Evolutionary conservation across 2,797 vertebrate species (phyloP).

Genomic region (Sebastes itinus): DNA sequence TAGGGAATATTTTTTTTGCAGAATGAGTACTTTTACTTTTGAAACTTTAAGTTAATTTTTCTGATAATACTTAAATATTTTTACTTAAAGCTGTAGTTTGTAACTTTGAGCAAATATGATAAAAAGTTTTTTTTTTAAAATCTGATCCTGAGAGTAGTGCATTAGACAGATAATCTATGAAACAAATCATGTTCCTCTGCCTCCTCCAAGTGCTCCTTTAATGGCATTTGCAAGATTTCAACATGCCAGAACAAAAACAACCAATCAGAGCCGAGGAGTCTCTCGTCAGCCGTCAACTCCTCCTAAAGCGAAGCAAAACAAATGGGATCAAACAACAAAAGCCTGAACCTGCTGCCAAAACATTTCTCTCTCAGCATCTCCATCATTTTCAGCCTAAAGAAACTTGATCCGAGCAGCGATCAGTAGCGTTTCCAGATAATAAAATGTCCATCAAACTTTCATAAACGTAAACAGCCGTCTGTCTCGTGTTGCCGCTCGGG

Average conservation of each 20-base stretch:
- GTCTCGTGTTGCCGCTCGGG: not conserved
- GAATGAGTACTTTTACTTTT: not conserved
- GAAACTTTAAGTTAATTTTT: not conserved
- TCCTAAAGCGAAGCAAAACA: no score
- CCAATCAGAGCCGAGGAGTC: no score
- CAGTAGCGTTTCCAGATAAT: not conserved
- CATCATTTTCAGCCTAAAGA: not conserved
- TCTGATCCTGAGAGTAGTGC: no score
- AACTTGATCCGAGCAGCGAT: not conserved
- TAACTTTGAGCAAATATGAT: no score
- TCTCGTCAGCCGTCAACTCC: no score
- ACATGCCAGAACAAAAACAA: no score
- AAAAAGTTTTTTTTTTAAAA: no score
- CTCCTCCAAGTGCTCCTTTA: no score
- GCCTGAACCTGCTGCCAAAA: not conserved
- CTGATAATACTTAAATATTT: not conserved
- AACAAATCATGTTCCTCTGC: no score
- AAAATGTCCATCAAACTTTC: not conserved
- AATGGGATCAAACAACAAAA: no score
- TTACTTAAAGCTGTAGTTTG: not conserved
- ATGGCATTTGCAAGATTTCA: no score
- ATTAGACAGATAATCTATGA: no score
- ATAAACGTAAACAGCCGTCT: not conserved
- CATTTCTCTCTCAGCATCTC: not conserved
- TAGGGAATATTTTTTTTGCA: not conserved